Conservation (phyloP, 2,113 vertebrate species). For the Echinops telfairi region DNA sequence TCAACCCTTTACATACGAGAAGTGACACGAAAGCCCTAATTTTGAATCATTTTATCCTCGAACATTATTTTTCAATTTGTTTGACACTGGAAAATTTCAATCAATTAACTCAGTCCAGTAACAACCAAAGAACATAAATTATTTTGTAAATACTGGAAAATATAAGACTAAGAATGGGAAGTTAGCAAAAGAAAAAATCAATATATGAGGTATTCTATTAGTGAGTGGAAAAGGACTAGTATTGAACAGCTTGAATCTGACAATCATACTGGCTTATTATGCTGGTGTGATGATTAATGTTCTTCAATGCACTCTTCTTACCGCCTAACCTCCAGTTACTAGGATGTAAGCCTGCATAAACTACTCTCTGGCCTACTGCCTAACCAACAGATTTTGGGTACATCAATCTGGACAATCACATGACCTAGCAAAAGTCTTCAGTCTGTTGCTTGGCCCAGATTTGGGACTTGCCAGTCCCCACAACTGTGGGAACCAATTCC, state of each 20-base stretch:
- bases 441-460: not conserved
- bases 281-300: not conserved
- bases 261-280: not conserved
- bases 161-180: not conserved
- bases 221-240: not conserved
- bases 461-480: no score
- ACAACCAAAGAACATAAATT: not conserved
- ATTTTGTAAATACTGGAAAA: not conserved
- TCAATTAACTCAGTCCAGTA: not conserved
- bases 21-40: not conserved
- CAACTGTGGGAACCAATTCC: no score
- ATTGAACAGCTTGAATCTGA: not conserved
- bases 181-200: not conserved
- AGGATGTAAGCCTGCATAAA: not conserved
- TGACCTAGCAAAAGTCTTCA: not conserved
- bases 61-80: constrained; percentile 48
- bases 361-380: not conserved
- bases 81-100: not conserved
- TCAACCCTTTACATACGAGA: not conserved
- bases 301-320: not conserved
- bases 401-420: not conserved
- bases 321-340: not conserved
- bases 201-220: not conserved
- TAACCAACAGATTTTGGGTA: not conserved
- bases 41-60: not conserved